A percentile compares a stretch with the other conserved stretches of the same genome.
These are phyloP conservation scores for Sebastes taczanowskii DNA, from an alignment of 2,797 vertebrate genomes.

Conservation along the genomic window DNA sequence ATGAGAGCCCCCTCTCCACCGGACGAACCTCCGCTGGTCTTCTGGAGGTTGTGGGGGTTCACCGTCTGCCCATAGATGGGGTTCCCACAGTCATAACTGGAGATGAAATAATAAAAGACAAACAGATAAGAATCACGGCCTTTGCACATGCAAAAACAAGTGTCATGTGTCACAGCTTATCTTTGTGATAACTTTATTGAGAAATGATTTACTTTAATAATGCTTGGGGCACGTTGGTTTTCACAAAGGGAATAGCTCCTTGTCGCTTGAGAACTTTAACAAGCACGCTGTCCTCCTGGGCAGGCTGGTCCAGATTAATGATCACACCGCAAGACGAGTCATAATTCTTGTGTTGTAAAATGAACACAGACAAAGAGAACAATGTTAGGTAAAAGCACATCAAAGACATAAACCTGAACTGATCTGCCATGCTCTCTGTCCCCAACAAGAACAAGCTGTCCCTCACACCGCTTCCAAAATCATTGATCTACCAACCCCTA, in stretches of 20 bases:
- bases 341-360: slow-evolving; percentile 74
- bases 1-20: slow-evolving; percentile 87
- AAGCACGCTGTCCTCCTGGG: slow-evolving; percentile 83
- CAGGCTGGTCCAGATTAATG: slow-evolving; percentile 79
- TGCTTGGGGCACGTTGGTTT: slow-evolving; percentile 92
- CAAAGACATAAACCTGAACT: too few species aligned
- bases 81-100: slow-evolving; percentile 92
- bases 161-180: background rate
- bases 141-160: background rate
- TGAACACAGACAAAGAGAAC: background rate
- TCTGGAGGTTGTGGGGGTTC: slow-evolving; percentile 86
- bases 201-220: slow-evolving; percentile 83
- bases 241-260: slow-evolving; percentile 93
- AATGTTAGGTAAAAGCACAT: too few species aligned
- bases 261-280: slow-evolving; percentile 92
- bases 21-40: slow-evolving; percentile 88
- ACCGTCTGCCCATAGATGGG: slow-evolving; percentile 87
- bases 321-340: slow-evolving; percentile 86
- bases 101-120: background rate
- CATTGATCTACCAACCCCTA: too few species aligned
- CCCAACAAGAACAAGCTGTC: too few species aligned
- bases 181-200: background rate
- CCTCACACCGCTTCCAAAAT: too few species aligned
- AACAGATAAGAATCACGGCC: background rate
- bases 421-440: too few species aligned